Conservation (phyloP, 2,888 invertebrate genomes). For the Portevinia maculata region DNA sequence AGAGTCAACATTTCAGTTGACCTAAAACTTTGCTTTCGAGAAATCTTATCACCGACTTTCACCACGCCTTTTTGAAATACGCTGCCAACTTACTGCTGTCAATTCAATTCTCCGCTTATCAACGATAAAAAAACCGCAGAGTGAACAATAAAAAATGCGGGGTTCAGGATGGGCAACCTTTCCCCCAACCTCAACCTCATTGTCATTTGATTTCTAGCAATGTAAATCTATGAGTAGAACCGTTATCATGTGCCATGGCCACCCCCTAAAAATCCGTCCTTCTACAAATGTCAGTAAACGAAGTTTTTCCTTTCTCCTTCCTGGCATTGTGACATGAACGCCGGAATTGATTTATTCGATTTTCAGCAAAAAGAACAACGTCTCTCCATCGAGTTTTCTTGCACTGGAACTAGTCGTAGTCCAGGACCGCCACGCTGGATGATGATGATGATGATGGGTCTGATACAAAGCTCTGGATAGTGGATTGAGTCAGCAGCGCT, state of each 20-base stretch:
- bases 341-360: slow-evolving; percentile 72
- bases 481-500: slow-evolving; percentile 63
- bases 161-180: slow-evolving; percentile 22
- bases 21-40: slow-evolving; percentile 8
- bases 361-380: slow-evolving; percentile 53
- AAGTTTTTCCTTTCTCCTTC: slow-evolving; percentile 25
- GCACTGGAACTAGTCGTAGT: background rate
- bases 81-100: slow-evolving; percentile 60
- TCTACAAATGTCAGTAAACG: slow-evolving; percentile 20
- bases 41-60: slow-evolving; percentile 24
- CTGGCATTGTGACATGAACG: slow-evolving; percentile 68
- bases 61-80: slow-evolving; percentile 38
- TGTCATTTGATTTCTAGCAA: slow-evolving; percentile 56
- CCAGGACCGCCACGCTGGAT: background rate
- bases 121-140: slow-evolving; percentile 29
- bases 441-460: background rate
- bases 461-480: slow-evolving; percentile 8
- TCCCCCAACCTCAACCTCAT: slow-evolving; percentile 27
- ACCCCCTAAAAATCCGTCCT: slow-evolving; percentile 6
- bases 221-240: slow-evolving; percentile 62
- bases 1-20: slow-evolving; percentile 12
- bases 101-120: slow-evolving; percentile 57
- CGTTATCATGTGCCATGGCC: slow-evolving; percentile 45
- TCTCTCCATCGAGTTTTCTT: slow-evolving; percentile 34
- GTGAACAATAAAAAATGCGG: slow-evolving; percentile 3